Evolutionary conservation across 1,140 invertebrate genomes (phyloP), one percentile per base, ranked within the genome.

Genomic region (Diachasmimorpha longicaudata): DNA sequence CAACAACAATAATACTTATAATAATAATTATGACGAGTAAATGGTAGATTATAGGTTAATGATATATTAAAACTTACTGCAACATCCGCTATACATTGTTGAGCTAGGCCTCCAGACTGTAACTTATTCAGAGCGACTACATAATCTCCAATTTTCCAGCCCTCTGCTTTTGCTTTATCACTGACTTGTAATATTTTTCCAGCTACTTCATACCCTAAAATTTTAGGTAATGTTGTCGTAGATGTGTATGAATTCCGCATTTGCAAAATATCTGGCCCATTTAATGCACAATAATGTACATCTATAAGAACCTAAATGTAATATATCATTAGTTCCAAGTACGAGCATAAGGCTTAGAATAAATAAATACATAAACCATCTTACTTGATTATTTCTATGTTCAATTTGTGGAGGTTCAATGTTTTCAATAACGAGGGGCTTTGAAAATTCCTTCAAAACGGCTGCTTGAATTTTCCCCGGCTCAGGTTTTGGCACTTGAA

Each of bases 251-350:
- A 81, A 72, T 91, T 91, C 78, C 87, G 81, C 75, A 83, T 86
- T 66, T 90, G 82, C 19, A 91, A 81, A 39, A 90, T 82, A 84
- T 93, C 92, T 4, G 91, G 86, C 70, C 89, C 89, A 84, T 93
- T 93, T n/a, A 93, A 84, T 16, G 91, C 90, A 81, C 91, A 91
- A 67, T 88, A 90, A 77, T 90, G 85, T 11, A 92, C 89, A 72
- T 89, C 87, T 23, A 93, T 88, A 23, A 91, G 77, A 36, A 93
- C 89, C 92, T 93, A 67, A 21, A 79, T 79, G 31, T 80, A 68
- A 76, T 68, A 68, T 70, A 66, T 76, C 66, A 44, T 63, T 55
- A 78, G 71, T 25, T 8, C 4, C 14, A 48, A n/a, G 31, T 10
- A 73, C 21, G 4, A 21, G 39, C 48, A 1, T n/a, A n/a, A n/a